Base-by-base conservation (phyloP, 2,113 vertebrate species). In the Macquaria ambigua region DNA sequence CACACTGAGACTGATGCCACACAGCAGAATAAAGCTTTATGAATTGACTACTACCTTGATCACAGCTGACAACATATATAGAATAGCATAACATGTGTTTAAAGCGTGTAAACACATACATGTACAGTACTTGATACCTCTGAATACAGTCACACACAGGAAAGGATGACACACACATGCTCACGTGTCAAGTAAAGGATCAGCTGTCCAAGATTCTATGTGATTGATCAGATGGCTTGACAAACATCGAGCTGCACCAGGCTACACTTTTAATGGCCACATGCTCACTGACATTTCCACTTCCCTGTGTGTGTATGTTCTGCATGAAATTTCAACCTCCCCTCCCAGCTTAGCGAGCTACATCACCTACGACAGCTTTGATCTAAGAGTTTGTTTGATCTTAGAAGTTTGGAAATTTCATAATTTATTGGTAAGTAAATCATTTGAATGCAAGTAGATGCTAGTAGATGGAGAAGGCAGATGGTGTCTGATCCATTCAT, bases 311-410 rank as follows among this genome's bases (percentile, higher is more conserved):
- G 34, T 80, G 74, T 37, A 12, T 50, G 31, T 62, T 80, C 72
- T 67, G 52, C 52, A 8, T 21, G 52, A 53, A 53, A 11, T 73
- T 79, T 86, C 53, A 70, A 59, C 70, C 39, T 72, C 68, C 76
- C 81, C 77, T 82, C 71, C 68, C 64, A 77, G 74, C 72, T 69
- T 43, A 75, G 71, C 6, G 15, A 84, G 75, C 68, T 61, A 77
- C 78, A 87, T 82, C 77, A 73, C 85, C 85, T 74, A 28, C 15
- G 58, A 73, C 83, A 87, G 77, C 84, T 92, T 89, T 88, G 87
- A 90, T 91, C 81, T 69, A 77, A 9, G 61, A 79, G 52, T 81
- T 87, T 78, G 69, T 86, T 88, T 91, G 85, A 90, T 86, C 69
- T 80, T 21, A 68, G 66, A 88, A 88, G 83, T 89, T 86, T 74